phyloP scores from a whole-genome alignment of 2,888 invertebrate genomes.

The Stramonita haemastoma region DNA sequence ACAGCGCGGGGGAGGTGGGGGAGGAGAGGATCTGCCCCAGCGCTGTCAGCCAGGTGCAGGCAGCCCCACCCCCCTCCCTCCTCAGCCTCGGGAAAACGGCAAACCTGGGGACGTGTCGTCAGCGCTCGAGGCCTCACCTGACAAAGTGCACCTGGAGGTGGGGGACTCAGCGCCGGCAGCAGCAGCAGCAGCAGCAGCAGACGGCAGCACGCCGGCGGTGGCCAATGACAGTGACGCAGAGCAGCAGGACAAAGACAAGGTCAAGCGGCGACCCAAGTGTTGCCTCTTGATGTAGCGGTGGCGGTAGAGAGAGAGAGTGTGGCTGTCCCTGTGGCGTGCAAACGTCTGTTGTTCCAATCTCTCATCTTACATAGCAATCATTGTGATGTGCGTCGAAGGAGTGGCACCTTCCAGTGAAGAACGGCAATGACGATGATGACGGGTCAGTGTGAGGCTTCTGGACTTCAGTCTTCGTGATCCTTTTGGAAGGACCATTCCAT shows the following conservation, averaged over 20 bases:
- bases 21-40: slow-evolving; percentile 55
- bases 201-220: background rate
- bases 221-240: background rate
- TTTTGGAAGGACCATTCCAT: slow-evolving; percentile 9
- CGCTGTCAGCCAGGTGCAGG: slow-evolving; percentile 36
- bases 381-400: background rate
- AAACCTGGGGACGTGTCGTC: slow-evolving; percentile 39
- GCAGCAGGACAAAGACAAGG: slow-evolving; percentile 41
- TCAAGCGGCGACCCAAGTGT: slow-evolving; percentile 38
- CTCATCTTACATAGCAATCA: slow-evolving; percentile 24
- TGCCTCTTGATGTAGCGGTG: slow-evolving; percentile 37
- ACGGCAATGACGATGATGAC: background rate
- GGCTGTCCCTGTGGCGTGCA: background rate
- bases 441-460: background rate
- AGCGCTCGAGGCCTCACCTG: slow-evolving; percentile 8
- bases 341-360: background rate
- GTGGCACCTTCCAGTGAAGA: background rate
- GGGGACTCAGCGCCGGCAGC: background rate
- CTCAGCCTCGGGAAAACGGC: slow-evolving; percentile 48
- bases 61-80: slow-evolving; percentile 27
- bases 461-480: background rate
- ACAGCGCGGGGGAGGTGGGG: slow-evolving; percentile 30
- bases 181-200: background rate
- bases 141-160: slow-evolving; percentile 15
- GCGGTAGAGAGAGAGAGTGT: background rate